Percentiles rank a stretch among this genome's conserved stretches.
Conservation (phyloP, 2,888 invertebrate genomes). For the Chrysolina americana region DNA sequence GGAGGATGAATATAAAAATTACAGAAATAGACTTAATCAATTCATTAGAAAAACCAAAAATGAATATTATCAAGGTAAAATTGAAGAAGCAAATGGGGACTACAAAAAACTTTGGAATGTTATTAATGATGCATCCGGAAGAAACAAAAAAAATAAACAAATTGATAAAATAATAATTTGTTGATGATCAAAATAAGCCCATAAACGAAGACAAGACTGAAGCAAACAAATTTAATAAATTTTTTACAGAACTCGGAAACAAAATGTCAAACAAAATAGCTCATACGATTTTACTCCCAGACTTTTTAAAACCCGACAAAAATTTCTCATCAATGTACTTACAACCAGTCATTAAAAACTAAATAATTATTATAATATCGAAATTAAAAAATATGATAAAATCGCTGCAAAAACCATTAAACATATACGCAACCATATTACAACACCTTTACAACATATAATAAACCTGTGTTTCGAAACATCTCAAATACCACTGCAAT, state of each 20-base stretch:
- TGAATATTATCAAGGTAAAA: too few species aligned
- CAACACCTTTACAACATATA: neutral
- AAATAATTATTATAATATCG: conserved; percentile 11
- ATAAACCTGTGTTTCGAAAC: too few species aligned
- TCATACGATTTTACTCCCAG: neutral
- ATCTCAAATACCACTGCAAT: too few species aligned
- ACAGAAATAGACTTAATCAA: conserved; percentile 19
- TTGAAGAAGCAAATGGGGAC: conserved; percentile 7
- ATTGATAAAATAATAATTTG: neutral
- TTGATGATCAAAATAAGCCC: conserved; percentile 8
- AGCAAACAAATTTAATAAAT: neutral
- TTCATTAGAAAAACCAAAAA: neutral
- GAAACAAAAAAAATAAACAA: neutral
- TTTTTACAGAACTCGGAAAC: conserved; percentile 10
- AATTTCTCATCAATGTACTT: conserved; percentile 10
- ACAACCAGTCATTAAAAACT: neutral
- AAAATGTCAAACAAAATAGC: conserved; percentile 13
- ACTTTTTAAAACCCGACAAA: conserved; percentile 4
- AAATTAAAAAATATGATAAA: conserved; percentile 16
- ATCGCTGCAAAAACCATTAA: conserved; percentile 2
- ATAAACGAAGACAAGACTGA: too few species aligned
- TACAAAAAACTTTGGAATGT: conserved; percentile 3
- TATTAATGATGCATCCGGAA: conserved; percentile 4
- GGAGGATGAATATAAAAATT: conserved; percentile 17
- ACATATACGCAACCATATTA: conserved; percentile 11